Base-by-base conservation (phyloP, 2,888 invertebrate species). In the Argyresthia goedartella region DNA sequence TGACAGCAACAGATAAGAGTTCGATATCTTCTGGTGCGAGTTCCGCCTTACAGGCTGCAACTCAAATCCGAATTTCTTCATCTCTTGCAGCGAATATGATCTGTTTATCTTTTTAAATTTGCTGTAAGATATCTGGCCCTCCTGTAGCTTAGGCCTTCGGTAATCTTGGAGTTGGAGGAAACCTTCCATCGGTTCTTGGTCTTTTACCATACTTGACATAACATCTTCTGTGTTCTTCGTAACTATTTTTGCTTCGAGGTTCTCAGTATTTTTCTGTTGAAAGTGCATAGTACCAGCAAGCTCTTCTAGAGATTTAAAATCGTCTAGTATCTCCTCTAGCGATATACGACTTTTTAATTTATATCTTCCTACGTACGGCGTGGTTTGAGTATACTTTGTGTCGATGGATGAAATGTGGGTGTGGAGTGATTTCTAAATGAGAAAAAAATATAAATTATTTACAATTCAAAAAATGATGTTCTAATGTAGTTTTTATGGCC, bases 291-390 rank as follows among this genome's bases (percentile, higher is more conserved):
- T 58, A 34, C 55, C 52, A 44, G 57, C 57, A 50, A 63, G 54
- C 45, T 71, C 67, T 59, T 78, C 73, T 58, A 80, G 60, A n/a
- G 71, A 71, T 59, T 70, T 72, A 53, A 80, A 79, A 33, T 81
- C 76, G 9, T 71, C 66, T 62, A 78, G 55, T 54, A 80, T 75
- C 35, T 76, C 69, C 25, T 76, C 66, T 50, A 75, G 58, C 34
- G 66, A 69, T 50, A 69, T 56, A 52, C 56, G 53, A 56, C 60
- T 61, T 54, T 55, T 55, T 50, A 56, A 49, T 52, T 56, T 54
- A 53, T 53, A 54, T 58, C 68, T 67, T 35, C 54, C 56, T 61
- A 63, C 39, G 47, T 57, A 63, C 58, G 67, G 52, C 53, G 58
- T 56, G 35, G 59, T 56, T 59, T 65, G 61, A 62, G 55, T 41